Evolutionary conservation across 1,140 invertebrate species (phyloP).

Genomic region (Eumaeus atala): DNA sequence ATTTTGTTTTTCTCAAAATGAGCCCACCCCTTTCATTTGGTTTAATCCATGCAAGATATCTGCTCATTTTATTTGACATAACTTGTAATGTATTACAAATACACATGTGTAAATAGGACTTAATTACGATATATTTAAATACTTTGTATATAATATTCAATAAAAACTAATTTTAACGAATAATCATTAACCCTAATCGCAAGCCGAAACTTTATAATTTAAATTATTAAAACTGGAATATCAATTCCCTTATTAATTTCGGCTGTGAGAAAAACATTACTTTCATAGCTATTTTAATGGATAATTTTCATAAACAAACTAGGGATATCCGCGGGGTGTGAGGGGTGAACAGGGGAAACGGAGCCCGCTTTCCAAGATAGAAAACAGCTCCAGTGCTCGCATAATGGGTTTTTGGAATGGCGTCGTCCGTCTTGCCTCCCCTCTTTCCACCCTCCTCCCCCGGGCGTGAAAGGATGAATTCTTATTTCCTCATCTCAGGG

Average conservation of each 20-base stretch:
- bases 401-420: constrained; percentile 75
- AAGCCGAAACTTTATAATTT: neutral
- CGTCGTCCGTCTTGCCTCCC: constrained; percentile 72
- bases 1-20: no score
- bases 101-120: no score
- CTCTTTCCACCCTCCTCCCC: constrained; percentile 31
- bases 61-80: no score
- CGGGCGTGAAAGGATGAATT: constrained; percentile 70
- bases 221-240: constrained; percentile 27
- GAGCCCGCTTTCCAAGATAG: constrained; percentile 69
- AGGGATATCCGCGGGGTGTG: constrained; percentile 46
- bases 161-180: constrained; percentile 1
- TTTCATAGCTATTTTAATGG: constrained; percentile 73
- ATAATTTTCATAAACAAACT: constrained; percentile 73
- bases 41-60: no score
- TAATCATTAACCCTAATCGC: constrained; percentile 19
- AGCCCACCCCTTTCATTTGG: no score
- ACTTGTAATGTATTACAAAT: no score
- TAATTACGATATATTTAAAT: no score
- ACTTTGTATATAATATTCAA: no score
- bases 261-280: constrained; percentile 67
- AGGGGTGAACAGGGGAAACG: constrained; percentile 26
- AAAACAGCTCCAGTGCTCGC: constrained; percentile 73
- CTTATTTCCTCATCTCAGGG: constrained; percentile 72
- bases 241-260: constrained; percentile 73